Evolutionary conservation across 2,888 invertebrate species (phyloP), one percentile per base, ranked within the genome.

Genomic region (Callimorpha dominula): DNA sequence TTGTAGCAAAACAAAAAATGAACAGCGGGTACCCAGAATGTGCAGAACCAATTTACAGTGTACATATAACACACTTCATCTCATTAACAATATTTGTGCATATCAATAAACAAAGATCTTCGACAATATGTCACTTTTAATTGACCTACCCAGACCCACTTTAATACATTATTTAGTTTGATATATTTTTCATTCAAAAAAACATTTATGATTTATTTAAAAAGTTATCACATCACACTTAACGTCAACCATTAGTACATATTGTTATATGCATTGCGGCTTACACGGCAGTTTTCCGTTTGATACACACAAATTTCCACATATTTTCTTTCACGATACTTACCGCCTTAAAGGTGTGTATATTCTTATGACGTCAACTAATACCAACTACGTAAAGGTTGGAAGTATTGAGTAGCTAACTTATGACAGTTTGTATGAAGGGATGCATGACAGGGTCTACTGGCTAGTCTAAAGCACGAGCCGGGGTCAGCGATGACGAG

Each of bases 41-140:
- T 95, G 95, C 94, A 92, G 84, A 86, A 86, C 89, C 87, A 91
- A 91, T 93, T 87, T 92, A 95, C 94, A 93, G 94, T 94, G 94
- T 89, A 89, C 87, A 89, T 81, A 80, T 83, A 86, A 87, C 85
- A 89, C 85, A 87, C 87, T 84, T 86, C 82, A 83, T 82, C 65
- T 83, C 82, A 83, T 77, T 80, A 84, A 85, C 80, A 86, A 83
- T 83, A 83, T 84, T 74, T 85, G 87, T 87, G 86, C 87, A 86
- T 85, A 85, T 86, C 83, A 87, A 86, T 85, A 88, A 87, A 85
- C 85, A 86, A 85, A 86, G 9, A 84, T 83, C 78, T 83, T 85
- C 86, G 88, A 82, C 91, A 91, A 91, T 91, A 90, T 91, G 88
- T 87, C 88, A 91, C 89, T 88, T 88, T 84, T 85, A 92, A 92